Conservation (phyloP, 2,113 vertebrate species). For the Embiotoca jacksoni region DNA sequence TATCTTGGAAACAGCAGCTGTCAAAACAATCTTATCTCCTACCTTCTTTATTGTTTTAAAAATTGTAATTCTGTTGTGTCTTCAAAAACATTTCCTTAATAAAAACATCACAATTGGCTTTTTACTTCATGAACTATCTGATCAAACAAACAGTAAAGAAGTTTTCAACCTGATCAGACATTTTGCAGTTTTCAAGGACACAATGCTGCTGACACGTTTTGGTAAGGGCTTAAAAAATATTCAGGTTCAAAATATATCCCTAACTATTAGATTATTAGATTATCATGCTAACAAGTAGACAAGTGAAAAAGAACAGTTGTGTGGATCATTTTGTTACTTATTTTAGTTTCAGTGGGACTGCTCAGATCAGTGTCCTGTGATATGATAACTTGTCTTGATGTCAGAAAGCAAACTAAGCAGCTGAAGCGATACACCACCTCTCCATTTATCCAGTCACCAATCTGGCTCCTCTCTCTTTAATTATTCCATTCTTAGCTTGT, state of each 20-base stretch:
- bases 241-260: no score
- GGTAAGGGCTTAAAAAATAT: no score
- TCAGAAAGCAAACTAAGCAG: neutral
- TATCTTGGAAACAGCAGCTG: neutral
- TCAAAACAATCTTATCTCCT: neutral
- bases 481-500: slow-evolving; percentile 3
- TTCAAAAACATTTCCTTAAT: no score
- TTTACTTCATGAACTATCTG: neutral
- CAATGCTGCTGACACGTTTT: no score
- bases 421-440: slow-evolving; percentile 4
- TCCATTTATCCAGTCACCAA: slow-evolving; percentile 3
- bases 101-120: no score
- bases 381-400: slow-evolving; percentile 6
- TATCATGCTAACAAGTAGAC: no score
- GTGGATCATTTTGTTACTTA: neutral
- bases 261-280: no score
- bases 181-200: neutral
- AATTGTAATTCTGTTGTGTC: no score
- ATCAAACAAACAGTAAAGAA: neutral
- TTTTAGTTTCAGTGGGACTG: neutral
- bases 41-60: neutral
- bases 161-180: neutral
- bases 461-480: neutral
- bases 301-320: neutral
- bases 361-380: neutral